Conservation (phyloP, 2,113 vertebrate species). For the Zingel zingel region DNA sequence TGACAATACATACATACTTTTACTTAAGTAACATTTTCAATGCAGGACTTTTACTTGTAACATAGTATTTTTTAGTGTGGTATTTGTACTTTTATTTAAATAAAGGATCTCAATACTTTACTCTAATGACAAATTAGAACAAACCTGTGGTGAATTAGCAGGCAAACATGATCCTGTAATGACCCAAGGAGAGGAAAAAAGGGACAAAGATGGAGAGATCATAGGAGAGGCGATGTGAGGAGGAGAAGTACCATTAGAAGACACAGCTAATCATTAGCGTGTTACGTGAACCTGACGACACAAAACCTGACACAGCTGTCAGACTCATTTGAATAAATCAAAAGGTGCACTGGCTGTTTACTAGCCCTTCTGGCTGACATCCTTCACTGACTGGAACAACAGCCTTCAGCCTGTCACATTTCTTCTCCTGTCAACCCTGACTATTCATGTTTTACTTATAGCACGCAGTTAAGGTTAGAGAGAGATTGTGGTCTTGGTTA, state of each 20-base stretch:
- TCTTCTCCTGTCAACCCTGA: conserved; percentile 6
- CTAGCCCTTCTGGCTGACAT: conserved; percentile 6
- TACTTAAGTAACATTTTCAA: no score
- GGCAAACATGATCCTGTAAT: conserved; percentile 33
- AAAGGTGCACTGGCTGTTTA: conserved; percentile 20
- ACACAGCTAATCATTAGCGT: neutral
- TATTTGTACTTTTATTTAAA: no score
- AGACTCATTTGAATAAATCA: conserved; percentile 43
- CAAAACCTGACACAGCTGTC: conserved; percentile 34
- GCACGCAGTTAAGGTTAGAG: neutral
- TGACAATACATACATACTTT: no score
- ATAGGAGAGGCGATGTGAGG: neutral
- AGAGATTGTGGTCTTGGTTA: neutral
- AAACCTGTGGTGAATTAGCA: conserved; percentile 49
- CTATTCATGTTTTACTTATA: neutral
- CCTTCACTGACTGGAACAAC: conserved; percentile 2
- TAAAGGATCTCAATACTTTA: no score
- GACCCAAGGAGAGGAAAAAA: conserved; percentile 32
- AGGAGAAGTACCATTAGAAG: neutral
- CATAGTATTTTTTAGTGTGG: no score
- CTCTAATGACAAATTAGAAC: conserved; percentile 59
- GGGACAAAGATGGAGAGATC: conserved; percentile 24
- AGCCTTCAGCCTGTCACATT: conserved; percentile 7
- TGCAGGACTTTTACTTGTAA: no score
- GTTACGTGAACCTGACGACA: conserved; percentile 33